These are phyloP conservation scores for Sipha maydis DNA, from an alignment of 2,888 invertebrate genomes.

Conservation along the genomic window DNA sequence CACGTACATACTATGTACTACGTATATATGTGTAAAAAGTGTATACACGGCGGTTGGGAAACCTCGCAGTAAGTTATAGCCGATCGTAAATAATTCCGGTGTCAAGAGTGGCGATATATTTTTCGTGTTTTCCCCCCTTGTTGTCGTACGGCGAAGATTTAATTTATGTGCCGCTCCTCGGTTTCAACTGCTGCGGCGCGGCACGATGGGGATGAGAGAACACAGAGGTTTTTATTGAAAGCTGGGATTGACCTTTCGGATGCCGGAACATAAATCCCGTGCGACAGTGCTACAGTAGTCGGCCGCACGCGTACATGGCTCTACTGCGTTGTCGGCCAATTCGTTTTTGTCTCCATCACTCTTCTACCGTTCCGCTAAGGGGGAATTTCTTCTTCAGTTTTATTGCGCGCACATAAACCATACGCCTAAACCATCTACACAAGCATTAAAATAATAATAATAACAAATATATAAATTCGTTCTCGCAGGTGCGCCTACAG, in stretches of 20 bases:
- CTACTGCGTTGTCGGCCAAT: conserved; percentile 18
- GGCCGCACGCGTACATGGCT: background rate
- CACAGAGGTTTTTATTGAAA: conserved; percentile 60
- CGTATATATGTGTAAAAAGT: background rate
- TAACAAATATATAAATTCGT: background rate
- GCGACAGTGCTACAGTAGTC: background rate
- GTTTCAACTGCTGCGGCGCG: background rate
- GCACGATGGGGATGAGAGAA: conserved; percentile 32
- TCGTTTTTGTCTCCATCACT: conserved; percentile 29
- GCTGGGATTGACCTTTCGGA: conserved; percentile 56
- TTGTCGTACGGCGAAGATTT: conserved; percentile 53
- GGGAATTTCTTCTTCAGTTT: background rate
- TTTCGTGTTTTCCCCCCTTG: conserved; percentile 54
- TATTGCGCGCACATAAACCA: background rate
- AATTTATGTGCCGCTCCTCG: conserved; percentile 50
- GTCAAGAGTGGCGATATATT: conserved; percentile 59
- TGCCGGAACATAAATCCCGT: conserved; percentile 42
- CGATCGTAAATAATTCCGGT: conserved; percentile 60
- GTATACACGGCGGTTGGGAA: conserved; percentile 26
- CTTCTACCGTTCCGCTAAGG: background rate
- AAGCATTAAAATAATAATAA: too few relatives aligned
- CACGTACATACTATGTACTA: background rate
- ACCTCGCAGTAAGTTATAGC: conserved; percentile 58
- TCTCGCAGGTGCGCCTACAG: background rate
- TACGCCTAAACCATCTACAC: background rate